Evolutionary conservation across 2,797 vertebrate genomes (phyloP), one percentile per base, ranked within the genome.

Genomic region (Sebastes taczanowskii): DNA sequence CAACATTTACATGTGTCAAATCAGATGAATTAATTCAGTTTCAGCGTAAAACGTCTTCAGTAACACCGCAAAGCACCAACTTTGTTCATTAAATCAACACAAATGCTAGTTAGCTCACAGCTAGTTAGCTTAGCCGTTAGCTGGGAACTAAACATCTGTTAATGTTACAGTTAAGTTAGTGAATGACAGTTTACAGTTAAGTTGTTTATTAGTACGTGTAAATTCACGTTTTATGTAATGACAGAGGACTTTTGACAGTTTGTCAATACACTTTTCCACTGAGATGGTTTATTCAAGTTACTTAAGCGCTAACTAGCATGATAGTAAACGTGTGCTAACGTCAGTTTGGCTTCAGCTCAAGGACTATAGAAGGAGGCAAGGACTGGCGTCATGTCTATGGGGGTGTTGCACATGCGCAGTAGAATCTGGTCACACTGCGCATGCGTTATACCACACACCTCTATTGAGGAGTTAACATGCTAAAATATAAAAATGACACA

Each of bases 61-160:
- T 38, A 38, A 38, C 35, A 38, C 35, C 1, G 1, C 35, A 38
- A 38, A 38, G 0, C 0, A 38, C 35, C 35, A 68, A 88, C 67
- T 81, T 79, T 77, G 64, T 52, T 13, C 35, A 38, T 18, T 2
- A 1, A 1, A 20, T 65, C 49, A 69, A 34, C 63, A 77, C 35
- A 72, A 46, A 55, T 7, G 55, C 20, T 62, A 73, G 65, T 71
- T 66, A 81, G 81, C 53, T 52, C 11, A 16, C 23, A 2, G 30
- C 18, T 83, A 83, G 71, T 74, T 62, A 55, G 23, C 74, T 6
- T 7, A 38, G 35, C 35, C 35, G 35, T 76, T 89, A 85, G 86
- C 88, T 90, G 90, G 75, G 88, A 92, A 85, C 69, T 78, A 59
- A 88, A 91, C 92, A 94, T 90, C 85, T 94, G 91, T 86, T 84